A percentile compares a stretch with the other conserved stretches of the same genome.
These are phyloP conservation scores for Asarcornis scutulata DNA, from an alignment of 2,113 vertebrate genomes.

Conservation along the genomic window DNA sequence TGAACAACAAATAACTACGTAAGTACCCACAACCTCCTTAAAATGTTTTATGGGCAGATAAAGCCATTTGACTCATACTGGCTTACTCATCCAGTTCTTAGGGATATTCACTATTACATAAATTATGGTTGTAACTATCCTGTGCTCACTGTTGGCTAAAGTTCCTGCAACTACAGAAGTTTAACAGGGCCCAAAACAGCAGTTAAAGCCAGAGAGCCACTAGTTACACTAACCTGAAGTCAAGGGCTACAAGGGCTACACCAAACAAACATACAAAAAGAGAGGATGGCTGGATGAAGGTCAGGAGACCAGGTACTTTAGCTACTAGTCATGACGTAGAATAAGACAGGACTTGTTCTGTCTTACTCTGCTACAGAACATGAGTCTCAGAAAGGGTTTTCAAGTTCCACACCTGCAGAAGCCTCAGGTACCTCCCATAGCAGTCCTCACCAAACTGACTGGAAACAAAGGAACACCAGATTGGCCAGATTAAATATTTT, in stretches of 20 bases:
- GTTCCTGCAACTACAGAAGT: neutral
- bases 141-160: neutral
- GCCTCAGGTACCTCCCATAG: neutral
- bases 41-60: neutral
- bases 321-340: neutral
- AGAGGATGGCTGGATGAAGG: neutral
- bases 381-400: neutral
- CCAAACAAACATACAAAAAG: neutral
- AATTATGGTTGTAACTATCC: accelerated
- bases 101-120: neutral
- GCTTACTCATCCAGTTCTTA: neutral
- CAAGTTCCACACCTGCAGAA: neutral
- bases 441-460: neutral
- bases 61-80: neutral
- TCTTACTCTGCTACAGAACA: neutral
- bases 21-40: neutral
- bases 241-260: neutral
- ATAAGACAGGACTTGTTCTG: neutral
- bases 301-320: neutral
- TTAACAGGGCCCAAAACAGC: neutral
- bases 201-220: neutral
- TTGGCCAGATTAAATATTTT: neutral
- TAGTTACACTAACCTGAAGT: accelerated
- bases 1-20: neutral
- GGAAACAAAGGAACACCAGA: neutral